Evolutionary conservation across 2,888 invertebrate species (phyloP).

Genomic region (Drosophila atripex): DNA sequence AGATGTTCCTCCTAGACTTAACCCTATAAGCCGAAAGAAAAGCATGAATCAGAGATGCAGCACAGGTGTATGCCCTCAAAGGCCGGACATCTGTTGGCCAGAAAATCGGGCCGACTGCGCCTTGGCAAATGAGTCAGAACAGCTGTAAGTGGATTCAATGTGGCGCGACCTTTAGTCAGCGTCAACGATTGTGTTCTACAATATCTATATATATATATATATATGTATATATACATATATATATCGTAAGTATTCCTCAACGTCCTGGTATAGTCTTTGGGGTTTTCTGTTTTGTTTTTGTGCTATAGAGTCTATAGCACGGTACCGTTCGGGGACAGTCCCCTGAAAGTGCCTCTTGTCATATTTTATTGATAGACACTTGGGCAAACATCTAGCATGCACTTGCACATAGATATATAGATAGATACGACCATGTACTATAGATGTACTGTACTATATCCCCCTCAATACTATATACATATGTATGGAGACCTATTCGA

Average conservation of each 20-base stretch:
- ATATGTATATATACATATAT: background rate
- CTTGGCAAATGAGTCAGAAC: conserved; percentile 42
- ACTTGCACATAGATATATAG: conserved; percentile 28
- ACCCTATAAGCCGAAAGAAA: background rate
- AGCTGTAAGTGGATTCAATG: conserved; percentile 27
- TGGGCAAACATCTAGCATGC: conserved; percentile 45
- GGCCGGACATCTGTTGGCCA: conserved; percentile 28
- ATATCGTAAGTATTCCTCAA: conserved; percentile 8
- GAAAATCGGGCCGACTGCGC: conserved; percentile 6
- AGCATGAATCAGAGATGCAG: conserved; percentile 14
- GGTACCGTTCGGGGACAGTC: conserved; percentile 32
- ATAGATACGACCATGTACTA: conserved; percentile 16
- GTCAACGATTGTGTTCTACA: conserved; percentile 11
- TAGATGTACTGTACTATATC: conserved; percentile 6
- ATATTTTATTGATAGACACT: conserved; percentile 64
- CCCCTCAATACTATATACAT: background rate
- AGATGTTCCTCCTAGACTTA: background rate
- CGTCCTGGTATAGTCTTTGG: conserved; percentile 13
- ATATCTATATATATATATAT: background rate
- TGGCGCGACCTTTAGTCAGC: conserved; percentile 34
- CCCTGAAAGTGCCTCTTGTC: conserved; percentile 41
- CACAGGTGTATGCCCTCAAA: conserved; percentile 34
- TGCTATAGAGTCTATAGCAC: background rate
- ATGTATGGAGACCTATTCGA: conserved; percentile 1
- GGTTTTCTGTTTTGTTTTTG: background rate